phyloP scores from a whole-genome alignment of 1,140 invertebrate species.

The Drosophila melanogaster region DNA sequence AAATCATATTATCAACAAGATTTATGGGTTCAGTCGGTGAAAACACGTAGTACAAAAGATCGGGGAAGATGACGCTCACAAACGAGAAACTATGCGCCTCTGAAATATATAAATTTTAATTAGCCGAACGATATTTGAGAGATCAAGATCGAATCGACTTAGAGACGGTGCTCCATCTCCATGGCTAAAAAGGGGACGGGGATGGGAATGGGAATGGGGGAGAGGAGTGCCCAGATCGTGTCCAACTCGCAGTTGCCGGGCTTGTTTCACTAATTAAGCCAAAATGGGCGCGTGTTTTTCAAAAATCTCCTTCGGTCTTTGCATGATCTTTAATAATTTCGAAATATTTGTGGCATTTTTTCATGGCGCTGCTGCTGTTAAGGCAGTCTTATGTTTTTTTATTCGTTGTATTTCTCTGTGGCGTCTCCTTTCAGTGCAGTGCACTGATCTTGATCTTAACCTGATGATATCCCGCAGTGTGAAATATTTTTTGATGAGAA shows the following conservation, averaged over 20 bases:
- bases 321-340: constrained; percentile 82
- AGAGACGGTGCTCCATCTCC: constrained; percentile 6
- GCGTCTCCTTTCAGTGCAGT: constrained; percentile 38
- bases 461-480: constrained; percentile 78
- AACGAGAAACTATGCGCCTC: constrained; percentile 62
- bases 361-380: constrained; percentile 13
- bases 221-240: constrained; percentile 40
- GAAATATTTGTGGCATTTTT: constrained; percentile 66
- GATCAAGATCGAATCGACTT: constrained; percentile 67
- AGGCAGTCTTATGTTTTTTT: neutral
- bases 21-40: constrained; percentile 72
- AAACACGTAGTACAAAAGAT: constrained; percentile 60
- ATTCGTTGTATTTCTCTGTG: constrained; percentile 6
- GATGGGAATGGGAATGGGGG: neutral
- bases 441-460: constrained; percentile 57
- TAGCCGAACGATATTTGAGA: constrained; percentile 73
- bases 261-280: constrained; percentile 81
- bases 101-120: constrained; percentile 81
- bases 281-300: constrained; percentile 75
- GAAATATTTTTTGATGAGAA: constrained; percentile 82
- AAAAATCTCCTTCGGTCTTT: constrained; percentile 54
- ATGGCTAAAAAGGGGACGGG: neutral
- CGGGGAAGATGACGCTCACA: constrained; percentile 20
- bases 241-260: constrained; percentile 53
- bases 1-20: constrained; percentile 79